These are phyloP conservation scores for Apis dorsata DNA, from an alignment of 1,140 invertebrate species.

Conservation along the genomic window DNA sequence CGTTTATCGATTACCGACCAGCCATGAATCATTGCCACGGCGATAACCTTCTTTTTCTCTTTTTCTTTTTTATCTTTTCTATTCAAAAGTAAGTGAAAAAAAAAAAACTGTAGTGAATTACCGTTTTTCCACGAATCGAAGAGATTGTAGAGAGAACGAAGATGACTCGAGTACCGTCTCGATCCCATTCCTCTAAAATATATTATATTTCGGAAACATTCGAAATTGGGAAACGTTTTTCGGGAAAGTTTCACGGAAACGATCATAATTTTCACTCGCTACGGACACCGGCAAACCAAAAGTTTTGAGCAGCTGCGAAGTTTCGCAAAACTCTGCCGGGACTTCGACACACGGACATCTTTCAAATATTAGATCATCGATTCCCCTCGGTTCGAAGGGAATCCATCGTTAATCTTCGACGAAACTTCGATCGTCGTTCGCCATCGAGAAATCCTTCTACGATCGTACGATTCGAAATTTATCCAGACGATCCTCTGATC, in stretches of 20 bases:
- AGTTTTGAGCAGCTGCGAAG: background rate
- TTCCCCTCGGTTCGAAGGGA: background rate
- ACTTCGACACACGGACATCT: conserved; percentile 7
- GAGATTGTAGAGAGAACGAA: background rate
- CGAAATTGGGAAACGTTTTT: background rate
- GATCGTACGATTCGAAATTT: background rate
- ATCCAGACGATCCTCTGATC: background rate
- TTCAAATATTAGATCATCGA: conserved; percentile 27
- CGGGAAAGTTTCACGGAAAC: background rate
- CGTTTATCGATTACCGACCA: conserved; percentile 7
- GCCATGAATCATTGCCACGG: background rate
- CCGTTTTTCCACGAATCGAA: background rate
- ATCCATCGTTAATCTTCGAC: background rate
- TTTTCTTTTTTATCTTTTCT: background rate
- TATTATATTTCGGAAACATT: background rate
- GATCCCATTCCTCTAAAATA: background rate
- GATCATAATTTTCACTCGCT: background rate
- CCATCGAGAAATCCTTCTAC: background rate
- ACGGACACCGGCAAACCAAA: background rate
- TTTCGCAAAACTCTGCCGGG: background rate
- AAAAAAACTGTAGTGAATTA: background rate
- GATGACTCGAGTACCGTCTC: background rate
- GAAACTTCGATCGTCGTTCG: conserved; percentile 16
- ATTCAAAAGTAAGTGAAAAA: too few relatives aligned
- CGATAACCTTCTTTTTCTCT: background rate